These are phyloP conservation scores for Melanerpes aurifrons DNA, from an alignment of 2,113 vertebrate genomes.

Conservation along the genomic window DNA sequence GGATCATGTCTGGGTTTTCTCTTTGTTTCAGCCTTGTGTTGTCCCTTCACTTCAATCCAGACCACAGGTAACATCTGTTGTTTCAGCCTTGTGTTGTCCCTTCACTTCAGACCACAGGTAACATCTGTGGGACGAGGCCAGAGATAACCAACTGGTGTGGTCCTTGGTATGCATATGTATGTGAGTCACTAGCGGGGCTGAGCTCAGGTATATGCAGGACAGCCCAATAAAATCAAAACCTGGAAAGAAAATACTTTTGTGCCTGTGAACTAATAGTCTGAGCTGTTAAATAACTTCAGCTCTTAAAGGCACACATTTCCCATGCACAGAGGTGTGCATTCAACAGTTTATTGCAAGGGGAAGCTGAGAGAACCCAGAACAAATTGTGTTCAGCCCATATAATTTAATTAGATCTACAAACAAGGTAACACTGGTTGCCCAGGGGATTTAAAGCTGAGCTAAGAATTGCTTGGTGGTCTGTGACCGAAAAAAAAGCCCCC, in stretches of 20 bases:
- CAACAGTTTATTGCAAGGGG: conserved; percentile 64
- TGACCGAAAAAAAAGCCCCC: background rate
- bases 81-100: background rate
- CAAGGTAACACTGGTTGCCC: conserved; percentile 74
- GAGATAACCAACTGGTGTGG: background rate
- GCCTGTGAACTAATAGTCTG: conserved; percentile 64
- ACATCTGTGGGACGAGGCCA: background rate
- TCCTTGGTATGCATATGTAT: background rate
- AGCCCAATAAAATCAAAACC: conserved; percentile 49
- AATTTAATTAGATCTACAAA: conserved; percentile 76
- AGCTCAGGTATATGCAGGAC: conserved; percentile 12
- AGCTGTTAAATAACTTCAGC: conserved; percentile 65
- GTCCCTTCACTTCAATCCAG: background rate
- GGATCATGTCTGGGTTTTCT: background rate
- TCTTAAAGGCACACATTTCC: conserved; percentile 59
- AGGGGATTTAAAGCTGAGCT: conserved; percentile 55
- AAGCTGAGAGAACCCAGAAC: conserved; percentile 70
- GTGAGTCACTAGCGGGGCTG: background rate
- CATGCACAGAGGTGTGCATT: conserved; percentile 63
- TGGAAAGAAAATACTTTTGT: conserved; percentile 54
- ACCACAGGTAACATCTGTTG: background rate
- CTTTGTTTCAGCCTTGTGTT: background rate
- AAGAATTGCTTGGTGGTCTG: conserved; percentile 66
- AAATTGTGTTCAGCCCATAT: conserved; percentile 71
- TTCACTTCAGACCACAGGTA: background rate